A percentile compares a stretch with the other conserved stretches of the same genome.
These are phyloP conservation scores for Drosophila erecta DNA, from an alignment of 1,140 invertebrate species.

Conservation along the genomic window DNA sequence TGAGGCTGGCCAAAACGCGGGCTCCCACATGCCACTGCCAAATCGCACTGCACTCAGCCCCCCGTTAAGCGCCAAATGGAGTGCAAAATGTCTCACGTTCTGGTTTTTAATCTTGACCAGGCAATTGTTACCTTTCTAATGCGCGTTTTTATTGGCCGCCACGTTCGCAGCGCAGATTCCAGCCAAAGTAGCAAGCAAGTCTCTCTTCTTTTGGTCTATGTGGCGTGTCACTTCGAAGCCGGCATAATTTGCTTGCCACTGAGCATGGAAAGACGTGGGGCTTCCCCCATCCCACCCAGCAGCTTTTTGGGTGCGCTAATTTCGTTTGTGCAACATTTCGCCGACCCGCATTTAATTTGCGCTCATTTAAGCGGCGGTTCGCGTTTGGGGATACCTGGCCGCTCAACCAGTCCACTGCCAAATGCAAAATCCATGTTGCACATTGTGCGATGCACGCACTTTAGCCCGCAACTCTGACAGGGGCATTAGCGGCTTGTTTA, in stretches of 20 bases:
- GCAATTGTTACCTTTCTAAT: slow-evolving; percentile 81
- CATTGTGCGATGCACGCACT: slow-evolving; percentile 67
- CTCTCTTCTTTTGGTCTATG: slow-evolving; percentile 18
- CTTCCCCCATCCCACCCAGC: slow-evolving; percentile 3
- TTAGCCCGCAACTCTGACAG: slow-evolving; percentile 41
- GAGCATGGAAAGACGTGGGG: slow-evolving; percentile 49
- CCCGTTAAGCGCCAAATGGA: slow-evolving; percentile 27
- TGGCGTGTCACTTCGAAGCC: slow-evolving; percentile 67
- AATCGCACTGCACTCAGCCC: not conserved
- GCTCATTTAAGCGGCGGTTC: slow-evolving; percentile 69
- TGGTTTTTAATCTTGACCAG: slow-evolving; percentile 76
- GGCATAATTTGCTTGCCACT: slow-evolving; percentile 79
- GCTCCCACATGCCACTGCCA: slow-evolving; percentile 12
- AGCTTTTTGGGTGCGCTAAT: slow-evolving; percentile 51
- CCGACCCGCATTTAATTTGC: slow-evolving; percentile 78
- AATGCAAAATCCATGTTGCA: slow-evolving; percentile 75
- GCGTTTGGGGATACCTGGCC: not conserved
- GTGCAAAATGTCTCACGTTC: slow-evolving; percentile 77
- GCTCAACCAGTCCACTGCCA: slow-evolving; percentile 33
- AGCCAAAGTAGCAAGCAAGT: not conserved
- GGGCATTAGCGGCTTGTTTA: slow-evolving; percentile 61
- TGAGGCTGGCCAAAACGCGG: slow-evolving; percentile 13
- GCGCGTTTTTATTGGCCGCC: slow-evolving; percentile 75
- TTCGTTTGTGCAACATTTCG: slow-evolving; percentile 66
- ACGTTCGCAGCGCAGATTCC: slow-evolving; percentile 48